Evolutionary conservation across 2,888 invertebrate species (phyloP), one percentile per base, ranked within the genome.

Genomic region (Calephelis perditalis): DNA sequence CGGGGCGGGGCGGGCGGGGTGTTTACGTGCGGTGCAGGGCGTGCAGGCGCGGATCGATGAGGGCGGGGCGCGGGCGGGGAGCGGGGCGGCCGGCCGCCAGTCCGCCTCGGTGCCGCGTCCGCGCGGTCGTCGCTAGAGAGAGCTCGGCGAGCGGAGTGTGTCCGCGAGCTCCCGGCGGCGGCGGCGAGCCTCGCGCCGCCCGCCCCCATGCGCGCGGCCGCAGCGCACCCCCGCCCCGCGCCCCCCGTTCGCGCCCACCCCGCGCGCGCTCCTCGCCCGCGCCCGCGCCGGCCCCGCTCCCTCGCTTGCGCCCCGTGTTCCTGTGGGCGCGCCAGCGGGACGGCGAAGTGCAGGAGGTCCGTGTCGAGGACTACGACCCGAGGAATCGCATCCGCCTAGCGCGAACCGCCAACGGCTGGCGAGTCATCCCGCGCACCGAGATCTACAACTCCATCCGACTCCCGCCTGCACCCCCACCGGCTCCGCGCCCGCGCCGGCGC

Each of bases 361-460:
- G 94, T 82, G 96, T 96, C 88, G 96, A 96, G 84, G 96, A 96
- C 81, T 96, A 96, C 92, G 96, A 96, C 90, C 93, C 95, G 80
- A 91, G 95, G 63, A 96, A 96, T 86, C 95, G 96, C 65, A 95
- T 96, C 75, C 94, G 95, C 73, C 90, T 96, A 77, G 95, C 95
- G 70, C 96, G 96, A 79, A 96, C 96, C 35, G 92, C 95, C 54
- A 92, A 92, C 79, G 96, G 96, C 73, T 96, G 96, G 96, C 93
- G 95, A 64, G 95, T 95, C 63, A 95, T 95, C 84, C 96, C 96
- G 72, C 92, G 95, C 72, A 96, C 96, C 58, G 94, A 94, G 78
- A 92, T 85, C 77, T 85, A 86, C 81, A 81, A 90, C 91, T 76
- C 89, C 74, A 82, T 92, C 77, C 81, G 78, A 57, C 77, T 81